Evolutionary conservation across 2,113 vertebrate species (phyloP).

Genomic region (Nesospiza acunhae): DNA sequence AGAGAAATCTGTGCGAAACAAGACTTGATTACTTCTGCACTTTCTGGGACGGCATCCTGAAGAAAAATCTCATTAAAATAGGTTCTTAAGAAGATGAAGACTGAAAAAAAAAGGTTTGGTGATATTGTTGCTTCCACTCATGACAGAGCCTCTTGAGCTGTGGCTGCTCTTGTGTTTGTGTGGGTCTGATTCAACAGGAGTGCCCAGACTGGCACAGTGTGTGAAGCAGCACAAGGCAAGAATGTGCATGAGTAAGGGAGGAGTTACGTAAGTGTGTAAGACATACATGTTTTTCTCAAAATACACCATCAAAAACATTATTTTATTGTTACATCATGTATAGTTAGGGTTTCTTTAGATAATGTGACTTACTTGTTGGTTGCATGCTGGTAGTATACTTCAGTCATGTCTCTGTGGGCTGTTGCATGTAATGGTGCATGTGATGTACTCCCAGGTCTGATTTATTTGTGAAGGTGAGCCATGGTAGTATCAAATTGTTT

Average conservation of each 20-base stretch:
- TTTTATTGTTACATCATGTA: not conserved
- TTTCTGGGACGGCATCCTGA: not conserved
- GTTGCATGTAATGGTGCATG: fast-evolving
- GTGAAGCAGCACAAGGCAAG: not conserved
- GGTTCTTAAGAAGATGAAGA: not conserved
- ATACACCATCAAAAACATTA: not conserved
- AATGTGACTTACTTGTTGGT: not conserved
- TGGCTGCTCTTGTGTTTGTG: not conserved
- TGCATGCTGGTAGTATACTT: not conserved
- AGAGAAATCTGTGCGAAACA: not conserved
- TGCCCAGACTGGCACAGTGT: not conserved
- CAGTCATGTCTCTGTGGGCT: not conserved
- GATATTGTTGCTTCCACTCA: not conserved
- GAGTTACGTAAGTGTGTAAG: not conserved
- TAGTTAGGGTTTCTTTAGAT: not conserved
- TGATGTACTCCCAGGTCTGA: not conserved
- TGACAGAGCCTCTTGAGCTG: not conserved
- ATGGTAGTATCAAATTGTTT: not conserved
- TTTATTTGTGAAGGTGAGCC: not conserved
- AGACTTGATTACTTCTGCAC: not conserved
- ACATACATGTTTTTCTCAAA: not conserved
- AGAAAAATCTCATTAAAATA: not conserved
- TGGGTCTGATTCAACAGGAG: not conserved
- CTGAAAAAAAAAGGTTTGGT: not conserved
- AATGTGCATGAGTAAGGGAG: not conserved